Conservation (phyloP, 2,888 invertebrate species). For the Ophioninae sp. region DNA sequence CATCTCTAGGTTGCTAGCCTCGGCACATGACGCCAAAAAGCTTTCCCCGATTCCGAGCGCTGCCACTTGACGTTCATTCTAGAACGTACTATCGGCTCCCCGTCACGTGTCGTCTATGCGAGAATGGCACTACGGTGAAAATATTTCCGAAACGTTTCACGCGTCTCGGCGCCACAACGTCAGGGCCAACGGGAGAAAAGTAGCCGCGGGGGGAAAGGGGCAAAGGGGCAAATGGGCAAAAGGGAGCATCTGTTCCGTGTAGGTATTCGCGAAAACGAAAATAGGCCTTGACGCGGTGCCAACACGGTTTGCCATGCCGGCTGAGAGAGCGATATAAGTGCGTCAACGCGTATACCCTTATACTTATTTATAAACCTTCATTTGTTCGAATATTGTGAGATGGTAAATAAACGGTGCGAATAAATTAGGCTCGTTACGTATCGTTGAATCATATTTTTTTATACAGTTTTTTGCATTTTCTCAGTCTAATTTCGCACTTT, state of each 20-base stretch:
- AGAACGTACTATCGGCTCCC: conserved; percentile 37
- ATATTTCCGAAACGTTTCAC: conserved; percentile 29
- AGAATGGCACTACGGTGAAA: conserved; percentile 15
- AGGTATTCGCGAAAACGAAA: conserved; percentile 68
- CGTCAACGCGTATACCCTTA: conserved; percentile 47
- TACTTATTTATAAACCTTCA: conserved; percentile 19
- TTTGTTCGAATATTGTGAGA: conserved; percentile 19
- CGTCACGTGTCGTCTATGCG: conserved; percentile 18
- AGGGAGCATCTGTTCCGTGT: conserved; percentile 62
- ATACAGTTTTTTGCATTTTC: no score
- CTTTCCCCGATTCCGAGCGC: conserved; percentile 11
- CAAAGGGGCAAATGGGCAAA: conserved; percentile 31
- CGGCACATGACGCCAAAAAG: conserved; percentile 29
- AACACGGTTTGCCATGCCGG: conserved; percentile 67
- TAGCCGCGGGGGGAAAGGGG: conserved; percentile 12
- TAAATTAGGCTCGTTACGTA: no score
- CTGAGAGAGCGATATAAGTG: conserved; percentile 48
- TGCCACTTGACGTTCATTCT: not conserved
- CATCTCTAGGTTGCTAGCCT: conserved; percentile 1
- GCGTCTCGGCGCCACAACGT: conserved; percentile 26
- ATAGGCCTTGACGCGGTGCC: conserved; percentile 74
- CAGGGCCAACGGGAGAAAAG: conserved; percentile 11
- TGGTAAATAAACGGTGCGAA: conserved; percentile 48
- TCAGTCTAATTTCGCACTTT: no score
- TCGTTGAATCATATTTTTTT: no score